phyloP scores from a whole-genome alignment of 2,113 vertebrate genomes.

The Protobothrops flavoviridis region DNA sequence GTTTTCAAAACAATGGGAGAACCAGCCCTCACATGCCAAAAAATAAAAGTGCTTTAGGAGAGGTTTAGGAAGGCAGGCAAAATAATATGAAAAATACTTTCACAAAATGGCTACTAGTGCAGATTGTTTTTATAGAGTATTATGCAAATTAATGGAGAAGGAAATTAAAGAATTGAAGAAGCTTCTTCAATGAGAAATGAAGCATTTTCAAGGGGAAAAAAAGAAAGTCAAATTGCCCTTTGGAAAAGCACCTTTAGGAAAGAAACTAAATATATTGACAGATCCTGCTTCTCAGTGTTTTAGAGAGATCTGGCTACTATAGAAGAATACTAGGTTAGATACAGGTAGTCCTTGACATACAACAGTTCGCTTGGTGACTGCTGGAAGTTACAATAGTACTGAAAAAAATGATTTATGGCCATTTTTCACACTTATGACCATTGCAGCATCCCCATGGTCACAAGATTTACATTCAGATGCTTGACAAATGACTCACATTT shows the following conservation, averaged over 20 bases:
- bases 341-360: background rate
- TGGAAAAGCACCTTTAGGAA: background rate
- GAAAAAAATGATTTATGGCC: background rate
- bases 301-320: background rate
- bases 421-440: background rate
- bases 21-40: background rate
- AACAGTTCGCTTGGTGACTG: background rate
- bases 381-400: background rate
- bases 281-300: background rate
- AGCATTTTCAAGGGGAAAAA: background rate
- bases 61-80: background rate
- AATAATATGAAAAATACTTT: background rate
- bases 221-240: background rate
- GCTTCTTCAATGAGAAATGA: background rate
- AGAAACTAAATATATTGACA: background rate
- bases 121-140: background rate
- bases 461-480: background rate
- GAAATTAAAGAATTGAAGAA: background rate
- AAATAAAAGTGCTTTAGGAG: background rate
- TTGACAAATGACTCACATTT: background rate
- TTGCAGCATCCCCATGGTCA: background rate
- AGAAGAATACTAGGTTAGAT: background rate
- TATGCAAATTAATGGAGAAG: background rate
- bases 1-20: background rate
- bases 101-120: background rate